phyloP scores from a whole-genome alignment of 2,113 vertebrate species.

The Lampris megalopsis region DNA sequence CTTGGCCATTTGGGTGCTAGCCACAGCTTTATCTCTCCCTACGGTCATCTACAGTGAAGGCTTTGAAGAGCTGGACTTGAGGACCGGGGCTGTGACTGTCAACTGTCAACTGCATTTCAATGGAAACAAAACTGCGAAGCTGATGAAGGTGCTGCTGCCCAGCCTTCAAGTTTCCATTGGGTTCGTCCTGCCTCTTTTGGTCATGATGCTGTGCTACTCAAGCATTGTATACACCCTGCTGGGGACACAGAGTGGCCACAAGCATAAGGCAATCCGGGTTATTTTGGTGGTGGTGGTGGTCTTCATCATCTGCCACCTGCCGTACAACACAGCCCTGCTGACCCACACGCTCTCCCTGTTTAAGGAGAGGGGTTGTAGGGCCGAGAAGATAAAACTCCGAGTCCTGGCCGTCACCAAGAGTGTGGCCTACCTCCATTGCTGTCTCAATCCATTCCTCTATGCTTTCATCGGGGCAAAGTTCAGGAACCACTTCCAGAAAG shows the following conservation, averaged over 20 bases:
- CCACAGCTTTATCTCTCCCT: conserved; percentile 81
- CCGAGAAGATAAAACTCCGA: conserved; percentile 60
- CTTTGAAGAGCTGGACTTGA: neutral
- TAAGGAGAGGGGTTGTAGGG: conserved; percentile 68
- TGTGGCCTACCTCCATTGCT: conserved; percentile 93
- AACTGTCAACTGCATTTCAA: conserved; percentile 81
- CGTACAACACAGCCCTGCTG: conserved; percentile 88
- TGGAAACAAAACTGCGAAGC: conserved; percentile 37
- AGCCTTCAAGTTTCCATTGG: conserved; percentile 85
- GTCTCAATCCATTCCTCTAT: conserved; percentile 93
- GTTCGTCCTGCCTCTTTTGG: conserved; percentile 87
- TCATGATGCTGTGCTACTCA: conserved; percentile 89
- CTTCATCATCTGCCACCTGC: conserved; percentile 89
- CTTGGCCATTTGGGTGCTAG: conserved; percentile 81
- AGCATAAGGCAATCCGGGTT: conserved; percentile 89
- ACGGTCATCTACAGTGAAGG: conserved; percentile 83
- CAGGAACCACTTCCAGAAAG: conserved; percentile 87
- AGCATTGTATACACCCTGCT: conserved; percentile 85
- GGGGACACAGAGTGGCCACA: conserved; percentile 84
- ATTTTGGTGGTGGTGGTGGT: conserved; percentile 86
- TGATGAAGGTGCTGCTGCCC: conserved; percentile 86
- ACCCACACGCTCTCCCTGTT: conserved; percentile 79
- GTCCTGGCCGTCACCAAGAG: conserved; percentile 74
- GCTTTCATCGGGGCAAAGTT: conserved; percentile 95
- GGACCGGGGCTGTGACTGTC: neutral